Conservation (phyloP, 2,888 invertebrate genomes). For the Oligia fasciuncula region DNA sequence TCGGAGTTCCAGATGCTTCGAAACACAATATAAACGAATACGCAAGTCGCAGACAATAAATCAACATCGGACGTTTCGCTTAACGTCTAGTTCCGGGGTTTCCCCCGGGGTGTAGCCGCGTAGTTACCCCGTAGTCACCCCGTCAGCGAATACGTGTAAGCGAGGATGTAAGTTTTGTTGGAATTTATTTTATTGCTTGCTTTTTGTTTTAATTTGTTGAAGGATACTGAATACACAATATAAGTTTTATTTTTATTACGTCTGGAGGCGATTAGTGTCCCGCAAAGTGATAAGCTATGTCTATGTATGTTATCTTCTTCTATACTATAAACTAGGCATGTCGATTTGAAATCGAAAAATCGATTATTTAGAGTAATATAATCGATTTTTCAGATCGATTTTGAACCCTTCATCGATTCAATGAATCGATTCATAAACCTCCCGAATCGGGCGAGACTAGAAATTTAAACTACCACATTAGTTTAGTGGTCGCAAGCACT, state of each 20-base stretch:
- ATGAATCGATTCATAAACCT: no score
- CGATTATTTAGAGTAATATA: no score
- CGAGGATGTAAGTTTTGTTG: conserved; percentile 39
- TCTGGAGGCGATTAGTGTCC: background rate
- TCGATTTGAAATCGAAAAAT: no score
- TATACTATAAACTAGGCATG: no score
- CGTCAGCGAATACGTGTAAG: conserved; percentile 52
- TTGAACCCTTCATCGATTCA: no score
- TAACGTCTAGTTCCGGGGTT: conserved; percentile 67
- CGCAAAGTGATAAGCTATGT: background rate
- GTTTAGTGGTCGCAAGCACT: no score
- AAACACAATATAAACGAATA: conserved; percentile 49
- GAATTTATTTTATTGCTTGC: conserved; percentile 27
- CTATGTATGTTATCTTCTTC: no score
- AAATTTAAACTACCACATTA: no score
- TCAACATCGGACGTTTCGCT: conserved; percentile 74
- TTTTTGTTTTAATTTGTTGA: background rate
- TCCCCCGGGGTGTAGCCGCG: conserved; percentile 47
- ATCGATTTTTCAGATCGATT: no score
- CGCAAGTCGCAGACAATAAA: conserved; percentile 68
- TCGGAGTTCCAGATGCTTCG: conserved; percentile 37
- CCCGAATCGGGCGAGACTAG: no score
- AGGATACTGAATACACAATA: background rate
- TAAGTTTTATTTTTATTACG: background rate
- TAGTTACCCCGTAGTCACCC: conserved; percentile 38